phyloP scores from a whole-genome alignment of 1,140 invertebrate species.

The Anagrus nilaparvatae region DNA sequence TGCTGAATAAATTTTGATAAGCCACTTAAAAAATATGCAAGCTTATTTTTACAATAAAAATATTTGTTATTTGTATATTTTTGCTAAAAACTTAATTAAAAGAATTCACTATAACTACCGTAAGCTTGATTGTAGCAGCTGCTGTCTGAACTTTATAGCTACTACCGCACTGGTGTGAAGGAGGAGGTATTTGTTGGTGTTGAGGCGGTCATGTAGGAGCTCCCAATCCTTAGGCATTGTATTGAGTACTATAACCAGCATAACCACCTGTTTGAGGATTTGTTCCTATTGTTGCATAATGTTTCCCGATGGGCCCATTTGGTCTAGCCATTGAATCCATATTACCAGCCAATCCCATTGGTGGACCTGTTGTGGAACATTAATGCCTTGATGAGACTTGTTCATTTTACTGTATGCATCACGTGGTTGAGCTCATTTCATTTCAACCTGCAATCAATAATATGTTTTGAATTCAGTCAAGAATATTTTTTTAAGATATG shows the following conservation, averaged over 20 bases:
- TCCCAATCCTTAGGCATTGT: slow-evolving; percentile 78
- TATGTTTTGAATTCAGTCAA: no score
- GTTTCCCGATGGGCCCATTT: slow-evolving; percentile 54
- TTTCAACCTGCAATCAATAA: slow-evolving; percentile 62
- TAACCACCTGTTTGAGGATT: slow-evolving; percentile 77
- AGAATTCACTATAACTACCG: slow-evolving; percentile 61
- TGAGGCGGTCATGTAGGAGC: slow-evolving; percentile 71
- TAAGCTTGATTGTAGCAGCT: slow-evolving; percentile 60
- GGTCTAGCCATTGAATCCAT: slow-evolving; percentile 76
- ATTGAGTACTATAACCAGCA: slow-evolving; percentile 65
- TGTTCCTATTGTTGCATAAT: slow-evolving; percentile 70
- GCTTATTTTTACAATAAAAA: not conserved
- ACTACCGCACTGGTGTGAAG: slow-evolving; percentile 64
- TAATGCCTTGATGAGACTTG: slow-evolving; percentile 59
- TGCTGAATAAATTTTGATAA: no score
- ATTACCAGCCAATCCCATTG: slow-evolving; percentile 59
- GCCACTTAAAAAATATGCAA: no score
- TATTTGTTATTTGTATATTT: not conserved
- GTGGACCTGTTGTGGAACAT: slow-evolving; percentile 75
- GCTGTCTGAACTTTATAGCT: slow-evolving; percentile 53
- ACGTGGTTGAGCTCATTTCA: slow-evolving; percentile 82
- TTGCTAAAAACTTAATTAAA: not conserved
- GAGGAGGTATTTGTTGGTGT: slow-evolving; percentile 57
- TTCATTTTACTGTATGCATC: slow-evolving; percentile 70
- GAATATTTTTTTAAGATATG: no score